Evolutionary conservation across 2,797 vertebrate species (phyloP).

Genomic region (Telmatherina bonti): DNA sequence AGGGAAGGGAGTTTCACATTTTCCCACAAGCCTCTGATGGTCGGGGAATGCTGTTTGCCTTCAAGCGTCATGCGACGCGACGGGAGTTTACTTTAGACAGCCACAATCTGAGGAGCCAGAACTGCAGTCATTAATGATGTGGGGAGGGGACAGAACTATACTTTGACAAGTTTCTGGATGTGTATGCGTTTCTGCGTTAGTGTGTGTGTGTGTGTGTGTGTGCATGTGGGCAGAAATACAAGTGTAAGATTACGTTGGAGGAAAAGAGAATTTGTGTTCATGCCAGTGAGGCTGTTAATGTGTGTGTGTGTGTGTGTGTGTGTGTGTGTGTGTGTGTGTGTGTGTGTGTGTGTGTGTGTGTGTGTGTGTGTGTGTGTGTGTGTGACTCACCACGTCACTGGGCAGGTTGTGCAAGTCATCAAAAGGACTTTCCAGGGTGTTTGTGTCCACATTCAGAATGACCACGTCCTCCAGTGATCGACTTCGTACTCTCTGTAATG

Average conservation of each 20-base stretch:
- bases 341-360: slow-evolving; percentile 19
- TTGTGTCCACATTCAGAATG: slow-evolving; percentile 96
- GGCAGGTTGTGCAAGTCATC: slow-evolving; percentile 95
- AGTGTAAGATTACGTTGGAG: slow-evolving; percentile 19
- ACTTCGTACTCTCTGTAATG: slow-evolving; percentile 88
- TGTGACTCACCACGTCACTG: slow-evolving; percentile 92
- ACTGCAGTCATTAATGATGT: slow-evolving; percentile 85
- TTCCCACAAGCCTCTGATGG: slow-evolving; percentile 86
- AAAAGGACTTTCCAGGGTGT: slow-evolving; percentile 93
- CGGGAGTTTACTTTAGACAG: slow-evolving; percentile 85
- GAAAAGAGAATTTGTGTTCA: slow-evolving; percentile 30
- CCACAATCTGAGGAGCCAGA: slow-evolving; percentile 81
- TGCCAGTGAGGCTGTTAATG: slow-evolving; percentile 18
- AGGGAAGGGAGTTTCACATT: slow-evolving; percentile 75
- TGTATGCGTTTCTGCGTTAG: slow-evolving; percentile 17
- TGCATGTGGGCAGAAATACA: slow-evolving; percentile 1
- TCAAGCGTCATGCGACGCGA: slow-evolving; percentile 74
- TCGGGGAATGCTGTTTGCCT: slow-evolving; percentile 85
- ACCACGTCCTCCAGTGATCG: slow-evolving; percentile 96
- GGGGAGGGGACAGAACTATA: slow-evolving; percentile 67
- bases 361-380: slow-evolving; percentile 22
- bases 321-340: slow-evolving; percentile 21
- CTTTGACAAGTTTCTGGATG: slow-evolving; percentile 72
- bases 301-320: slow-evolving; percentile 20
- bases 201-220: neutral